phyloP scores from a whole-genome alignment of 2,888 invertebrate species.

The Acleris sparsana region DNA sequence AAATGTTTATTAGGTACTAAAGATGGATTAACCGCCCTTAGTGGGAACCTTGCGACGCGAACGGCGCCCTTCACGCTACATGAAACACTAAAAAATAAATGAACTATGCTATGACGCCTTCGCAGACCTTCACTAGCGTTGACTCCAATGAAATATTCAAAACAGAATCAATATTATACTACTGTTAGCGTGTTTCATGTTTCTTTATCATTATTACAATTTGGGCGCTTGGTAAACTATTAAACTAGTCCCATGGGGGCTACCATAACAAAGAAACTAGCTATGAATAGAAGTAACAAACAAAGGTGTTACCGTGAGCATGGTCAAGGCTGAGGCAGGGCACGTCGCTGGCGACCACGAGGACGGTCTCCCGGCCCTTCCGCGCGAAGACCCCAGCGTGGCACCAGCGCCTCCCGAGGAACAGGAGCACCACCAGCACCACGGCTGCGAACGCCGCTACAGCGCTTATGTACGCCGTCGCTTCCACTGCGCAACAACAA shows the following conservation, averaged over 20 bases:
- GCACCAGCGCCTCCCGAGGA: constrained; percentile 90
- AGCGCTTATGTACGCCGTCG: constrained; percentile 94
- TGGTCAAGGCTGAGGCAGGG: constrained; percentile 67
- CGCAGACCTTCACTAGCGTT: constrained; percentile 41
- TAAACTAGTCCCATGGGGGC: not conserved
- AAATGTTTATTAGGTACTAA: constrained; percentile 17
- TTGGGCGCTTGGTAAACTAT: not conserved
- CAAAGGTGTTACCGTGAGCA: constrained; percentile 52
- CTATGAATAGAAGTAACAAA: not conserved
- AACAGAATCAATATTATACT: constrained; percentile 25
- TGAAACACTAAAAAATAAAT: constrained; percentile 46
- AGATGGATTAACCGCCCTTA: constrained; percentile 38
- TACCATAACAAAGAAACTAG: not conserved
- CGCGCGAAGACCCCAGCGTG: constrained; percentile 66
- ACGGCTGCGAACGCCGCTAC: constrained; percentile 92
- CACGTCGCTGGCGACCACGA: constrained; percentile 64
- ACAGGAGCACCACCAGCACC: constrained; percentile 92
- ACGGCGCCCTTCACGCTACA: constrained; percentile 54
- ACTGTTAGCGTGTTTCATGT: constrained; percentile 7
- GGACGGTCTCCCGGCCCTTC: constrained; percentile 66
- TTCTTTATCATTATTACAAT: not conserved
- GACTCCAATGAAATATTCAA: constrained; percentile 32
- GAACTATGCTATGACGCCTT: constrained; percentile 47
- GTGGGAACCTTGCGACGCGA: constrained; percentile 53
- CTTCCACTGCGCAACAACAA: constrained; percentile 86